Percentiles rank a stretch among this genome's conserved stretches.
These are phyloP conservation scores for Leiothrix lutea DNA, from an alignment of 2,113 vertebrate species.

Conservation along the genomic window DNA sequence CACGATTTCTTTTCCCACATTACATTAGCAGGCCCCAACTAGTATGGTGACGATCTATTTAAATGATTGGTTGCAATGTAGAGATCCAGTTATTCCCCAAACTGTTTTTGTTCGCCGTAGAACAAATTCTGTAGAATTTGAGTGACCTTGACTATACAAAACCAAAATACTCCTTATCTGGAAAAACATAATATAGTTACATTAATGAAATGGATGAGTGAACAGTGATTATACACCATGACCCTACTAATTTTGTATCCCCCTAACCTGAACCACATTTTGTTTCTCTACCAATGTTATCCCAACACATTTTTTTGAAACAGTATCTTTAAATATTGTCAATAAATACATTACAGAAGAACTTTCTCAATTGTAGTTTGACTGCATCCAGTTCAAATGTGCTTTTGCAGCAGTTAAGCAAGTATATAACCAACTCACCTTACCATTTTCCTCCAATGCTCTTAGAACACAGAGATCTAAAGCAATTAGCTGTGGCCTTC, in stretches of 20 bases:
- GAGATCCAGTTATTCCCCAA: not conserved
- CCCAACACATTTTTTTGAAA: not conserved
- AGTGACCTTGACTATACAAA: not conserved
- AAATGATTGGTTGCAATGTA: not conserved
- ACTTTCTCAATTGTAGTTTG: not conserved
- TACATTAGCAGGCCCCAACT: not conserved
- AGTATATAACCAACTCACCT: not conserved
- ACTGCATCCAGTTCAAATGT: not conserved
- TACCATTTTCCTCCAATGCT: not conserved
- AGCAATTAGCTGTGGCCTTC: not conserved
- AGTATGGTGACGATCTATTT: not conserved
- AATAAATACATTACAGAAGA: not conserved
- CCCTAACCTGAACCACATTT: not conserved
- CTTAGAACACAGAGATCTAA: not conserved
- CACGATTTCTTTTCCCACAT: not conserved
- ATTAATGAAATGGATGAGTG: not conserved
- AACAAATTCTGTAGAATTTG: not conserved
- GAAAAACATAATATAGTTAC: not conserved
- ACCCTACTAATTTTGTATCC: not conserved
- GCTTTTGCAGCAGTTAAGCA: not conserved
- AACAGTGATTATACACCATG: not conserved
- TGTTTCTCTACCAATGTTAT: not conserved
- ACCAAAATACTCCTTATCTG: not conserved
- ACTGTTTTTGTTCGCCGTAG: not conserved
- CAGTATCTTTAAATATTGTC: not conserved